Conservation (phyloP, 2,888 invertebrate genomes). For the Acanthosepion pharaonis region DNA sequence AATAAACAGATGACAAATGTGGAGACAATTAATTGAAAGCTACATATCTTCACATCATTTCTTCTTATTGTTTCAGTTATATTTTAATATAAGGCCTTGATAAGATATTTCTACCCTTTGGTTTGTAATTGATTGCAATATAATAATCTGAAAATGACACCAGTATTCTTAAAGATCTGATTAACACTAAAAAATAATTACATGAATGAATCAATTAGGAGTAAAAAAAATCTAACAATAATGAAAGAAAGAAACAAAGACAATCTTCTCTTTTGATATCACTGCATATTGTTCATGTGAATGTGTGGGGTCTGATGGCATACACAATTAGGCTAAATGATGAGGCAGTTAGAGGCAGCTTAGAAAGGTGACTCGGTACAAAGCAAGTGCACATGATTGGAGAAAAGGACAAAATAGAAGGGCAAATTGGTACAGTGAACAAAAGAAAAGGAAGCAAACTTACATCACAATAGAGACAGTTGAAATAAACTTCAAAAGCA, state of each 20-base stretch:
- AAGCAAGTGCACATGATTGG: background rate
- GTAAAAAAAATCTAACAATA: background rate
- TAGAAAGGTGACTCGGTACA: constrained; percentile 33
- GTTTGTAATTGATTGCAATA: background rate
- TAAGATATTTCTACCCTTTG: background rate
- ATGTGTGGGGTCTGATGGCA: background rate
- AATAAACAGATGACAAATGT: background rate
- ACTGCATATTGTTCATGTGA: background rate
- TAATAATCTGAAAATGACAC: constrained; percentile 33
- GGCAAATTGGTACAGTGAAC: background rate
- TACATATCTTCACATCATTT: background rate
- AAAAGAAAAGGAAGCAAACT: background rate
- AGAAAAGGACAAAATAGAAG: background rate
- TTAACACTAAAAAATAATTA: background rate
- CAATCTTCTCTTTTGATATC: background rate
- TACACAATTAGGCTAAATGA: constrained; percentile 33
- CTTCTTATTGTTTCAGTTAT: background rate
- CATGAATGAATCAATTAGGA: background rate
- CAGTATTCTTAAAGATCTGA: background rate
- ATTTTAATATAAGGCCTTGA: background rate
- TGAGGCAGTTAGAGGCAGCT: background rate
- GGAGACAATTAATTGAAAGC: background rate
- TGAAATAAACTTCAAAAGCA: background rate
- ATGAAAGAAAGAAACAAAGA: background rate
- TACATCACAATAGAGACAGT: background rate